phyloP scores from a whole-genome alignment of 2,888 invertebrate genomes.

The Ctena decussata region DNA sequence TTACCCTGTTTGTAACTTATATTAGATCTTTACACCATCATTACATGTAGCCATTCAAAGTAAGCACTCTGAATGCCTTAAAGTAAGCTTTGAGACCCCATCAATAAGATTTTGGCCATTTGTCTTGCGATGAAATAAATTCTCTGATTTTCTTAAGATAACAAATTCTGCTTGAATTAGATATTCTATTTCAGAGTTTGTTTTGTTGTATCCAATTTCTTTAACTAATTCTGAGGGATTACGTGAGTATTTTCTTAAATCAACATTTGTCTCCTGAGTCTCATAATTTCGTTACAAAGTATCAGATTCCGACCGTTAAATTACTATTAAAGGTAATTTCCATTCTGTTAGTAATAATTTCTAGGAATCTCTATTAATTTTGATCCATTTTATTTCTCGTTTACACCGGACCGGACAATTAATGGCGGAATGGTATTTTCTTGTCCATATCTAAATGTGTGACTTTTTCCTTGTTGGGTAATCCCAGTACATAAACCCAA shows the following conservation, averaged over 20 bases:
- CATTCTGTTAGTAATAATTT: slow-evolving; percentile 70
- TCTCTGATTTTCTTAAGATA: too few relatives aligned
- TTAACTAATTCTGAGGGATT: slow-evolving; percentile 64
- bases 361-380: slow-evolving; percentile 67
- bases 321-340: slow-evolving; percentile 70
- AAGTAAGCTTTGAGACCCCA: too few relatives aligned
- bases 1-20: too few relatives aligned
- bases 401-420: slow-evolving; percentile 49
- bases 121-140: too few relatives aligned
- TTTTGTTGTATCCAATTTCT: slow-evolving; percentile 43
- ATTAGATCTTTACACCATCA: too few relatives aligned
- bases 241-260: slow-evolving; percentile 43
- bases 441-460: neutral
- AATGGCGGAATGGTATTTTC: slow-evolving; percentile 32
- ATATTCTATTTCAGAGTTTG: neutral
- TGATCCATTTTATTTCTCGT: slow-evolving; percentile 66
- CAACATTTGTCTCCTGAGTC: slow-evolving; percentile 37
- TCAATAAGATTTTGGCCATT: too few relatives aligned
- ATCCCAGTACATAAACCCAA: neutral
- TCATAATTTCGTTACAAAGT: slow-evolving; percentile 46
- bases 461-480: neutral
- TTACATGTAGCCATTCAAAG: too few relatives aligned
- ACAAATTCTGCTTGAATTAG: too few relatives aligned
- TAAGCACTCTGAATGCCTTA: too few relatives aligned
- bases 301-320: slow-evolving; percentile 59